These are phyloP conservation scores for Leptestheria dahalacensis DNA, from an alignment of 1,140 invertebrate genomes.

Conservation along the genomic window DNA sequence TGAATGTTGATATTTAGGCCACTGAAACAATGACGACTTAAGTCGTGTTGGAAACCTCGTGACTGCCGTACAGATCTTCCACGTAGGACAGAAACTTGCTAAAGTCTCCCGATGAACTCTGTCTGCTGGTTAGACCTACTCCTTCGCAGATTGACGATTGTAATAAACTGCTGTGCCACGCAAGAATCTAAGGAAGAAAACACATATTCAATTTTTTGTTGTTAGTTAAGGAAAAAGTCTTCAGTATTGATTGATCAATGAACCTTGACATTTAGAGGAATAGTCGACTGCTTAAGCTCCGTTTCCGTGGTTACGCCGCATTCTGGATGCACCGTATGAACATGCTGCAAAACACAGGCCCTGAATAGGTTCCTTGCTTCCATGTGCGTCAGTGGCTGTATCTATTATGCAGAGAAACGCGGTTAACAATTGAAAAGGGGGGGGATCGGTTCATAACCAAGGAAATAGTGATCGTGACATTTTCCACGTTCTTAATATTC, in stretches of 20 bases:
- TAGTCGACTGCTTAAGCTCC: constrained; percentile 36
- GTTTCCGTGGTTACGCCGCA: background rate
- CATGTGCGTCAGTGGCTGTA: constrained; percentile 24
- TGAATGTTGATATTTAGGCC: too few species aligned
- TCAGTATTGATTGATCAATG: constrained; percentile 7
- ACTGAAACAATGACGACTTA: too few species aligned
- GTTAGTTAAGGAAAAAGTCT: too few species aligned
- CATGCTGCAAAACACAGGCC: constrained; percentile 29
- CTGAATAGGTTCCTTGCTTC: constrained; percentile 40
- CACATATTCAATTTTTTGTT: too few species aligned
- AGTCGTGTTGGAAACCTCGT: too few species aligned
- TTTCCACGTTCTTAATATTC: too few species aligned
- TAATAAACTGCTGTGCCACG: constrained; percentile 2
- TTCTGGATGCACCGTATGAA: constrained; percentile 2
- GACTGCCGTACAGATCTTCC: background rate
- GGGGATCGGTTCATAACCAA: too few species aligned
- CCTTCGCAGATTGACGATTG: background rate
- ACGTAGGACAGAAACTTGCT: background rate
- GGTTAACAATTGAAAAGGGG: too few species aligned
- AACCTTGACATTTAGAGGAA: constrained; percentile 50
- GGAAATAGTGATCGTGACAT: too few species aligned
- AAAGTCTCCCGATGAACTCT: background rate
- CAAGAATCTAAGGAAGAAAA: background rate
- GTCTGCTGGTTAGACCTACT: background rate
- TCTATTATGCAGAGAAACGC: background rate